Evolutionary conservation across 2,113 vertebrate species (phyloP), one percentile per base, ranked within the genome.

Genomic region (Eira barbara): DNA sequence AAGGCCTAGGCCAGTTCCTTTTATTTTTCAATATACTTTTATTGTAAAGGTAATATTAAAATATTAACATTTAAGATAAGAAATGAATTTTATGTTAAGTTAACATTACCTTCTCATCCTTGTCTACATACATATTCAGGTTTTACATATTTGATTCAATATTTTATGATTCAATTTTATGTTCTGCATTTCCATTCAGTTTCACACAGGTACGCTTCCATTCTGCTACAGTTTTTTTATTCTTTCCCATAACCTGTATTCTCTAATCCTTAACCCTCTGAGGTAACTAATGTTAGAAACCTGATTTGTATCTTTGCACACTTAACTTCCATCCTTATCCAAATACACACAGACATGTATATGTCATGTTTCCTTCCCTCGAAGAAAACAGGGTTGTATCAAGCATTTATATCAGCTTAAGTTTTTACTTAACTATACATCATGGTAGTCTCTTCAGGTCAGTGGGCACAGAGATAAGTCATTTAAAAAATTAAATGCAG

Each of bases 31-130:
- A 29, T 59, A 47, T 79, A 91, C 71, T 91, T 73, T 96, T 86
- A 96, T 94, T 82, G 67, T 86, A 73, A 96, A 95, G 81, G 55
- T 89, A 89, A 81, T 81, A 90, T 92, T 96, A 95, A 96, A 97
- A 95, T 86, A 95, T 95, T 94, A 97, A 94, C 92, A 89, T 74
- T 92, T 85, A 89, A 80, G 91, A 94, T 25, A 85, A 96, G 80
- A 83, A 85, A 61, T 95, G 71, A 97, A 89, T 95, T 94, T 97
- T 96, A 89, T 89, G 11, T 78, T 92, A 85, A 87, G 55, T 85
- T 85, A 63, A 85, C 89, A 85, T 89, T 92, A 69, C 15, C 61
- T 92, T 96, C 73, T 94, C 63, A 89, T 84, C 55, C 45, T 95
- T 93, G 36, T 93, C 95, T 93, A 69, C n/a, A 69, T 89, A 92